Conservation (phyloP, 2,113 vertebrate species). For the Formicarius rufipectus region DNA sequence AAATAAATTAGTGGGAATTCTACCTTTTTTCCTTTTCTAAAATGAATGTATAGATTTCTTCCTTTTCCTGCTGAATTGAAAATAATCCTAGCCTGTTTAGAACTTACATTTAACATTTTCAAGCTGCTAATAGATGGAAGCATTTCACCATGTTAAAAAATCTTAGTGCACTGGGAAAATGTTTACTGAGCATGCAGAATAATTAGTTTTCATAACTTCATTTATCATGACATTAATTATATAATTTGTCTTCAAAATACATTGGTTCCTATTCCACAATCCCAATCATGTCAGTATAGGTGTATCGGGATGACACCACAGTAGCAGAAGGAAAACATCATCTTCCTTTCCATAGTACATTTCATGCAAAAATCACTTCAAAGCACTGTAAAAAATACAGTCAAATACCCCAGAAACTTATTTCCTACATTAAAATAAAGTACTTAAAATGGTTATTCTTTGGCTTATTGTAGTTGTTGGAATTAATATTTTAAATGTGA, state of each 20-base stretch:
- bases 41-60: background rate
- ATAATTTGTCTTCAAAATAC: background rate
- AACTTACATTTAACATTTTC: background rate
- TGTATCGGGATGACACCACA: background rate
- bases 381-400: background rate
- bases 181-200: background rate
- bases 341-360: background rate
- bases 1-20: background rate
- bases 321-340: background rate
- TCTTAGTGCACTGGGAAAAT: background rate
- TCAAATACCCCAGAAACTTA: background rate
- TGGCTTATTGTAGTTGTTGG: background rate
- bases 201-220: background rate
- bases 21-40: background rate
- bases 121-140: background rate
- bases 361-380: background rate
- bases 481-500: background rate
- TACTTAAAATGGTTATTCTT: background rate
- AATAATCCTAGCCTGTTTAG: background rate
- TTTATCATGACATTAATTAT: background rate
- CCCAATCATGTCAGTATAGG: background rate
- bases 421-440: background rate
- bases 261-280: background rate
- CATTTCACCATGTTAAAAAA: background rate
- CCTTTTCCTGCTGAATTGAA: background rate